Base-by-base conservation (phyloP, 2,113 vertebrate genomes). In the Pelobates fuscus region DNA sequence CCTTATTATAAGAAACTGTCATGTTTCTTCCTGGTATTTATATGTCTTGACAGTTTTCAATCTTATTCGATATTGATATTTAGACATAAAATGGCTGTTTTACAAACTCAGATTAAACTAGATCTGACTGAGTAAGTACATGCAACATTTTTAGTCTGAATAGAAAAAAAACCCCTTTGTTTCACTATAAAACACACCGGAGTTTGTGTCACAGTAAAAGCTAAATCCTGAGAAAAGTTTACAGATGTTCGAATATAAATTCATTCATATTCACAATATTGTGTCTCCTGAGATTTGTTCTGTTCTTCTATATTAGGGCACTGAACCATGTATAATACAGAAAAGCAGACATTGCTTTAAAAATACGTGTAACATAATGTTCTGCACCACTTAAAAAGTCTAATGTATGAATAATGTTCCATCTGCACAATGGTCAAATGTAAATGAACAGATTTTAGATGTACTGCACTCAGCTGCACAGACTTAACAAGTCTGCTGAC, bases 171-270 rank as follows among this genome's bases (percentile, higher is more conserved):
- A 41, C 8, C 20, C 11, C 30, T 23, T 17, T 43, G 3, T 43
- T 43, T 24, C 23, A n/a, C 8, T 24, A 23, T 30, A 62, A 60
- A 62, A 62, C 5, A 62, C 26, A 43, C 68, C 85, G 81, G 83
- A 78, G 81, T 74, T 67, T 84, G n/a, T 84, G 83, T 83, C 71
- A 81, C 82, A 59, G 80, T 77, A 88, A 80, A 85, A 43, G 77
- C 66, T 67, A 74, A 68, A 78, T 81, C 64, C 81, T 60, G 32
- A 80, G 70, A 78, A 37, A 85, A 85, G 67, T 11, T 86, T 82
- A 87, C 82, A 88, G 70, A 86, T 84, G 86, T 87, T 87, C 60
- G 8, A 81, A 43, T 77, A 84, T 74, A 89, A 86, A 87, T 86
- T 80, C 81, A 79, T 82, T 86, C 81, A 78, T 78, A 83, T 80